Base-by-base conservation (phyloP, 2,113 vertebrate genomes). In the Sphaerodactylus townsendi region DNA sequence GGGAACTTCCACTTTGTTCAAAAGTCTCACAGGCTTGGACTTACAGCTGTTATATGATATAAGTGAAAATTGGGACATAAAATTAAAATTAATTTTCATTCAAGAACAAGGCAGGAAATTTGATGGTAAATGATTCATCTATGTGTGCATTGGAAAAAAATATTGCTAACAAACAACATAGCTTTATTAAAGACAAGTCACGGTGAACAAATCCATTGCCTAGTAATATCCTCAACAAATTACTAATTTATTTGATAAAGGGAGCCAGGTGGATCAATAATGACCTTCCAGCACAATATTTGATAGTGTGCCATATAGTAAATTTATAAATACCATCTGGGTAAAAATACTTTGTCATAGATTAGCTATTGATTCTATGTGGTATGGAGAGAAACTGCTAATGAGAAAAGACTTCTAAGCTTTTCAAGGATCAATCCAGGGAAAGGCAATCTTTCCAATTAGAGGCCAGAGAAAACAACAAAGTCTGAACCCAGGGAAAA, bases 211-310 rank as follows among this genome's bases (percentile, higher is more conserved):
- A 81, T 91, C 10, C 62, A 53, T 80, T 81, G 3, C 8, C 14
- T 59, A 77, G 39, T 46, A 71, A 78, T 92, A 59, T 68, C 11
- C 73, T 87, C 72, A 83, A 72, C 78, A 77, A 69, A 85, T 76
- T 53, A 68, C 87, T 84, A 72, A 80, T 86, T 90, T 86, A 41
- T 81, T 88, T 78, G 30, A 28, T 86, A 90, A 92, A 84, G 19
- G 62, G 6, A 85, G 56, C 87, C 81, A 3, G 44, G 33, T 66
- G 33, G 78, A 87, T 82, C 65, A 73, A 79, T 91, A 71, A 85
- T 86, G 85, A 71, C 70, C 50, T 70, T 90, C 82, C 41, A 92
- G 68, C 81, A 87, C 4, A 75, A 39, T 37, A 19, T 86, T 87
- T 86, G 79, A 87, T 91, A 78, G 80, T 87, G 71, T 84, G 3